phyloP scores from a whole-genome alignment of 2,113 vertebrate genomes.

The Petaurus breviceps region DNA sequence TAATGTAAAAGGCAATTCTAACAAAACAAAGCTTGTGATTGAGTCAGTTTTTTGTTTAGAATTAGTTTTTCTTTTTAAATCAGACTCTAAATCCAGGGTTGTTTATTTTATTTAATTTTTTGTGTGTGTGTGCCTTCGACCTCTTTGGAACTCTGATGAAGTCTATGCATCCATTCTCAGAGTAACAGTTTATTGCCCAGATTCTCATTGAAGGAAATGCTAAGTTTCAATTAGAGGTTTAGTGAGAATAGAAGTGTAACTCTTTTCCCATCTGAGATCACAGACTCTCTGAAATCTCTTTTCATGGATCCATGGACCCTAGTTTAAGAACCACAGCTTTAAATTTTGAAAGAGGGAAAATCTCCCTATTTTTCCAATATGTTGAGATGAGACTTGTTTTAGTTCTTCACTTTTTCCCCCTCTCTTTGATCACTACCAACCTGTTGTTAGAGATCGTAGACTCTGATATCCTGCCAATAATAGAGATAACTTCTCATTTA shows the following conservation, averaged over 20 bases:
- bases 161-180: background rate
- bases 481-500: slow-evolving; percentile 22
- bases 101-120: no score
- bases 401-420: background rate
- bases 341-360: background rate
- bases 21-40: background rate
- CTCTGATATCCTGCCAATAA: background rate
- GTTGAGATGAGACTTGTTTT: slow-evolving; percentile 1
- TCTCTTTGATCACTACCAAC: background rate
- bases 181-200: background rate
- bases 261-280: background rate
- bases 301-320: background rate
- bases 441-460: background rate
- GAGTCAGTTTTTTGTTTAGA: background rate
- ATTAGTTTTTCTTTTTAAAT: background rate
- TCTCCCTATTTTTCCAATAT: background rate
- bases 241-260: background rate
- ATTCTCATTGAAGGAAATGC: background rate
- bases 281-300: background rate
- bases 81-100: background rate
- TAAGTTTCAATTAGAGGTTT: background rate
- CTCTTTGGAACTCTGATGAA: background rate
- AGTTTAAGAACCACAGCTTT: background rate
- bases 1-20: background rate
- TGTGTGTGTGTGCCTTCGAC: background rate